Base-by-base conservation (phyloP, 2,797 vertebrate species). In the Pteronotus mesoamericanus region DNA sequence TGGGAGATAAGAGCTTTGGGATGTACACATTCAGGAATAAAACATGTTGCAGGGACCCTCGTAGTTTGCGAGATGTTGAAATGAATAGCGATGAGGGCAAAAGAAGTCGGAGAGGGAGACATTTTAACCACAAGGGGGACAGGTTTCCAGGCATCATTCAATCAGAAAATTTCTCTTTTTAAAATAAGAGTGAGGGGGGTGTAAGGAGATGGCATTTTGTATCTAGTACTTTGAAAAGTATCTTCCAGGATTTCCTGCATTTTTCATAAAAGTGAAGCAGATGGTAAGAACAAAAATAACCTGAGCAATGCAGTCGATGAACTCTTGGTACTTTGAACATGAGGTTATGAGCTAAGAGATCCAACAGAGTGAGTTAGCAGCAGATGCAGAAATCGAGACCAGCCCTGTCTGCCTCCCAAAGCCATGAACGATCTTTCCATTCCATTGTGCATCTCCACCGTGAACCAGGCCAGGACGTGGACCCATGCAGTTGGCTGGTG, bases 381-480 rank as follows among this genome's bases (percentile, higher is more conserved):
- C 66, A 51, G 26, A 93, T 29, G 42, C 61, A 57, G 75, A 61
- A 94, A 32, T 79, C 32, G 19, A 93, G 34, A 37, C 6, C 26
- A 48, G 29, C 39, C 32, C 7, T 9, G 3, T 12, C 68, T 86
- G 61, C 4, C 10, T 26, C n/a, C 9, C 24, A 51, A 39, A 29
- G 18, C 24, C 9, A 3, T 6, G 8, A n/a, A n/a, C n/a, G n/a
- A 4, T 34, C n/a, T 75, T 64, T 42, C 59, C 19, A 21, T 9
- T 19, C 6, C 29, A 37, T 24, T 5, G 7, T 29, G 15, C 0
- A 6, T 22, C 48, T 34, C 55, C 37, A n/a, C 9, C 0, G 1
- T 21, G 72, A 85, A 19, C 16, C 22, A 22, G 85, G 39, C 15
- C 21, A 24, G 55, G 48, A 12, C 0, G 0, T 6, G 29, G 64